Evolutionary conservation across 2,113 vertebrate genomes (phyloP).

Genomic region (Neolamprologus brichardi): DNA sequence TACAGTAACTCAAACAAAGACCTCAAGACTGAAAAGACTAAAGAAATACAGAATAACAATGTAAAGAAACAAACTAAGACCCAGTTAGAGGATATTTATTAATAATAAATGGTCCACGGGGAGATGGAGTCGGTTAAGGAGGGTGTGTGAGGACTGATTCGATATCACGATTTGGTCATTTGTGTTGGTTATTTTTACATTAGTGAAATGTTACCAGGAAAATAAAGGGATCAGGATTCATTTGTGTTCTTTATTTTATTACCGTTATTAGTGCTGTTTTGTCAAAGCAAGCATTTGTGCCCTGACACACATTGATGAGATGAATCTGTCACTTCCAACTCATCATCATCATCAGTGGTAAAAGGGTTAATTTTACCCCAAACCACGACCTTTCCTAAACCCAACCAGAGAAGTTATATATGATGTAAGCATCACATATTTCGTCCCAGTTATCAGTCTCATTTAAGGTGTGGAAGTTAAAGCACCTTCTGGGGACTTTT

Average conservation of each 20-base stretch:
- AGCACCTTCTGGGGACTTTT: fast-evolving
- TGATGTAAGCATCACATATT: background rate
- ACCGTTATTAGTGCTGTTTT: fast-evolving
- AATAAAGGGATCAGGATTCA: background rate
- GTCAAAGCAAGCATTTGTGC: background rate
- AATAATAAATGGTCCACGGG: background rate
- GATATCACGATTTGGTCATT: background rate
- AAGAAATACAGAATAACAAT: background rate
- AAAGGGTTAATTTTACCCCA: background rate
- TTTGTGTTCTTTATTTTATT: background rate
- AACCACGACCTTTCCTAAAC: background rate
- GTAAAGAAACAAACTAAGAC: background rate
- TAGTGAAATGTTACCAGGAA: background rate
- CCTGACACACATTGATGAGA: background rate
- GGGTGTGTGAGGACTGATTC: background rate
- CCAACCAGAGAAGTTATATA: background rate
- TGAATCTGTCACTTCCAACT: fast-evolving
- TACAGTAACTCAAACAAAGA: background rate
- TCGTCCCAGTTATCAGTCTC: fast-evolving
- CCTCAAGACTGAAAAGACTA: background rate
- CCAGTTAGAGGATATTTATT: fast-evolving
- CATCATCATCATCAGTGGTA: background rate
- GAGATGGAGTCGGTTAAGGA: too few species aligned
- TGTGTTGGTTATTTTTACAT: background rate
- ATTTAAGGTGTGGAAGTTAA: background rate